Base-by-base conservation (phyloP, 2,797 vertebrate genomes). In the Taeniopygia guttata region DNA sequence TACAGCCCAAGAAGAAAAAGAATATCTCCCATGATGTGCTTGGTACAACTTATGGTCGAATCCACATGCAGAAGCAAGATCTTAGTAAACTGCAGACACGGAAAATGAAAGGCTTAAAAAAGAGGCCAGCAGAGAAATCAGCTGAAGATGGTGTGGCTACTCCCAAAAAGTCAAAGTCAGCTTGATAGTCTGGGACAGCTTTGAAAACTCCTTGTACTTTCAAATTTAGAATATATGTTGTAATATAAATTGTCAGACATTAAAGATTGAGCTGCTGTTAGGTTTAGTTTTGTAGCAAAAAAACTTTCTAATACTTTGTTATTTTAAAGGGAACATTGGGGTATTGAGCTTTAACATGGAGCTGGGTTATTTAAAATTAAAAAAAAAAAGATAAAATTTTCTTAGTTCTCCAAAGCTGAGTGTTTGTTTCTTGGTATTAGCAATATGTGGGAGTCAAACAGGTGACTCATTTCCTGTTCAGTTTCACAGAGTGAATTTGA, bases 51-150 rank as follows among this genome's bases (percentile, higher is more conserved):
- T 99, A 98, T 0, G 99, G 99, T 64, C 98, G 98, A 23, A 98
- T 99, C 81, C 99, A 99, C 96, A 99, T 99, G 99, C 99, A 99
- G 97, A 99, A 99, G 89, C 99, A 99, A 96, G 98, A 99, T 91
- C 98, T 99, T 55, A 94, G 97, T 94, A 99, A 99, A 96, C 96
- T 99, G 32, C 99, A 98, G 52, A 99, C 99, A 0, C 98, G 99
- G 7, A 99, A 99, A 97, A 98, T 99, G 98, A 99, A 99, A 97
- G 99, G 98, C 22, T 97, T 99, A 92, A 99, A 97, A 97, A 99
- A 99, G 96, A 98, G 98, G 89, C 98, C 89, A 62, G 96, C 96
- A 82, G 97, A 98, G 43, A 97, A 94, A 7, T 89, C 68, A 38
- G 67, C 93, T 9, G 79, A 90, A 8, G 95, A 92, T 52, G 94